Base-by-base conservation (phyloP, 2,888 invertebrate genomes). In the Cheilosia urbana region DNA sequence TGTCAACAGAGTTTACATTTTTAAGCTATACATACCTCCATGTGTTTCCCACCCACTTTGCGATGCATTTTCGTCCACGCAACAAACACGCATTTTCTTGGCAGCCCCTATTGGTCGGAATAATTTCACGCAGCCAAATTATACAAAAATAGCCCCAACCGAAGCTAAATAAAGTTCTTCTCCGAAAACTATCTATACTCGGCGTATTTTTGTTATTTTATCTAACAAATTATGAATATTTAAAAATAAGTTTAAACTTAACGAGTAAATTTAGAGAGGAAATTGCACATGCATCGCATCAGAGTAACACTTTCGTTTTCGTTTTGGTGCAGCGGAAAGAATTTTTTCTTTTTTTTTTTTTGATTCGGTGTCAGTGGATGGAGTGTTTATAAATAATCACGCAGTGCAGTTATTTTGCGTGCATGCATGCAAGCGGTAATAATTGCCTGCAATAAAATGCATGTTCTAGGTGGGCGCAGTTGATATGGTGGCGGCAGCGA, bases 341-440 rank as follows among this genome's bases (percentile, higher is more conserved):
- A 47, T 34, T 57, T 19, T 11, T 40, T 42, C 6, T 37, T 27
- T 17, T 45, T 37, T 49, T 60, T 47, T 45, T 49, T 60, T 53
- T 19, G 62, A 42, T 75, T 63, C 27, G 69, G 49, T 69, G 76
- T 65, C 81, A 58, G 75, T 57, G 17, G 55, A 69, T 63, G 55
- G 45, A 75, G 73, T 65, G 65, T 76, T 76, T 71, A 76, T 76
- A 81, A 76, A 81, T 76, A 81, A 19, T 24, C 49, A 45, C 60
- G 47, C 40, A 40, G 60, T 53, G 45, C n/a, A 34, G 55, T 78
- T 57, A 55, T 68, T 82, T 78, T 78, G 82, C 66, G 60, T 78
- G 66, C 82, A 83, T 68, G 78, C 82, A 78, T 83, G 60, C 62
- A 68, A 66, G 82, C 82, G 62, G 11, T 24, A 49, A 72, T 78